Evolutionary conservation across 2,888 invertebrate species (phyloP).

Genomic region (Diarsia dahlii): DNA sequence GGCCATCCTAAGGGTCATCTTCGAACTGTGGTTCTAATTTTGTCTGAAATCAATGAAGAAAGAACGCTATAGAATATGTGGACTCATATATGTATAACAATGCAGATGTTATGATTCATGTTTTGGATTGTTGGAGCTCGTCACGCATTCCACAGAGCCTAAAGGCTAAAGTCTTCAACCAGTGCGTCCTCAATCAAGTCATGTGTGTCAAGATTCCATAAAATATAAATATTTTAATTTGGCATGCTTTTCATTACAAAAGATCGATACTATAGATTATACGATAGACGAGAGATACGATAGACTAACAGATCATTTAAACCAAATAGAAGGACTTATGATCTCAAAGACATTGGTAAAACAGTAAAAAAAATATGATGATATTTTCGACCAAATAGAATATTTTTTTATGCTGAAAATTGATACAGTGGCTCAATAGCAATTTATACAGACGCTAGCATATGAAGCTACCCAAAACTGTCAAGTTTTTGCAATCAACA

Average conservation of each 20-base stretch:
- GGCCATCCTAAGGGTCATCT: conserved; percentile 35
- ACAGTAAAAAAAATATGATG: background rate
- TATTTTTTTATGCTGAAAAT: background rate
- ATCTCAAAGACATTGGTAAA: background rate
- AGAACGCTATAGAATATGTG: too few species aligned
- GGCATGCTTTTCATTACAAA: background rate
- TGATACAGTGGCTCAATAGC: background rate
- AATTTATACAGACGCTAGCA: too few species aligned
- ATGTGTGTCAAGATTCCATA: conserved; percentile 1
- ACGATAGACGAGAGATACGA: too few species aligned
- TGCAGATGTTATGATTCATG: background rate
- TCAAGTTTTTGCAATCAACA: too few species aligned
- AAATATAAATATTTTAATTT: background rate
- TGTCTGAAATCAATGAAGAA: conserved; percentile 26
- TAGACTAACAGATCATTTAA: too few species aligned
- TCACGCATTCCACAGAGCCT: too few species aligned
- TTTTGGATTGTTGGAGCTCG: background rate
- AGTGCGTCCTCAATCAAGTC: background rate
- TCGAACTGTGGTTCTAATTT: conserved; percentile 33
- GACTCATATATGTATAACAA: background rate
- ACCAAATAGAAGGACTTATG: too few species aligned
- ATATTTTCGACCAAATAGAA: background rate
- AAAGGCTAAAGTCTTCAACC: too few species aligned
- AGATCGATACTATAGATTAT: too few species aligned
- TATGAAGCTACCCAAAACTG: too few species aligned